A percentile compares a stretch with the other conserved stretches of the same genome.
These are phyloP conservation scores for Melanogrammus aeglefinus DNA, from an alignment of 2,797 vertebrate species.

Conservation along the genomic window DNA sequence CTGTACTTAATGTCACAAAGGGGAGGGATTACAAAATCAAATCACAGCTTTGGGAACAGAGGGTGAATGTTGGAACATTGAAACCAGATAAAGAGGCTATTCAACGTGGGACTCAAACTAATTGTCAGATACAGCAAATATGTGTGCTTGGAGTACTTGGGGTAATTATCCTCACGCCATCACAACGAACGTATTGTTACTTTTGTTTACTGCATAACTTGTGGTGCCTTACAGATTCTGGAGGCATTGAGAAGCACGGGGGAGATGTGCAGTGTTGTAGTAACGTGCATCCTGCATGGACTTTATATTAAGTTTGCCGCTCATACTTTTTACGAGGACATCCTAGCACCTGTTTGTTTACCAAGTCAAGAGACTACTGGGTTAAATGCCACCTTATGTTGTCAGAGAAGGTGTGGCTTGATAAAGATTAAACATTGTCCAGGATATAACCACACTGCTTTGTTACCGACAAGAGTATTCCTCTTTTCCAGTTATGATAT, in stretches of 20 bases:
- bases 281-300: background rate
- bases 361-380: background rate
- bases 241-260: background rate
- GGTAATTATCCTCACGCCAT: background rate
- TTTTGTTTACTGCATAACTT: background rate
- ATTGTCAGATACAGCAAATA: background rate
- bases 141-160: background rate
- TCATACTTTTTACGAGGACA: background rate
- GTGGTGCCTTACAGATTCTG: background rate
- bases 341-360: background rate
- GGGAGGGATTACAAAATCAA: background rate
- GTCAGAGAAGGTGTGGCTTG: background rate
- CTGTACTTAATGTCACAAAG: background rate
- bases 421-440: background rate
- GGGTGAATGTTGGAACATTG: slow-evolving; percentile 2
- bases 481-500: background rate
- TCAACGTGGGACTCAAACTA: slow-evolving; percentile 8
- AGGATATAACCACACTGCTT: background rate
- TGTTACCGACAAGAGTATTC: background rate
- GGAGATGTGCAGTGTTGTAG: background rate
- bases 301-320: background rate
- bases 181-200: background rate
- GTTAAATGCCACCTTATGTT: background rate
- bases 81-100: slow-evolving; percentile 6
- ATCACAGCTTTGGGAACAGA: slow-evolving; percentile 6